These are phyloP conservation scores for Muscina levida DNA, from an alignment of 2,888 invertebrate species.

Conservation along the genomic window DNA sequence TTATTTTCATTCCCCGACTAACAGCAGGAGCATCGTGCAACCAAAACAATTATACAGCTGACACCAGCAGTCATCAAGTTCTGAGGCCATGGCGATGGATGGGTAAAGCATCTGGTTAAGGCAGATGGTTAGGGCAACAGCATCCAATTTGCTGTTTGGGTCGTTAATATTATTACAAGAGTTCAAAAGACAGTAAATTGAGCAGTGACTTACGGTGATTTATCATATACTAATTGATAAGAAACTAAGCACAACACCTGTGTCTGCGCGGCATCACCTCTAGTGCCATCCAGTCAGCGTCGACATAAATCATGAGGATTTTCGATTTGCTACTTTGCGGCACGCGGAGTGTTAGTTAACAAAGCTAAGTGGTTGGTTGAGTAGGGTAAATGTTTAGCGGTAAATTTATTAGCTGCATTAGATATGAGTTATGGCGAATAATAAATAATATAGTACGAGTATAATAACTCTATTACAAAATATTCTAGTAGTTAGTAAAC, in stretches of 20 bases:
- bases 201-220: background rate
- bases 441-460: no score
- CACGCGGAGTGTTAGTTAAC: background rate
- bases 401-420: no score
- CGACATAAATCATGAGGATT: constrained; percentile 1
- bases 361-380: no score
- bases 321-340: constrained; percentile 1
- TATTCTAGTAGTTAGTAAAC: no score
- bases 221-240: constrained; percentile 23
- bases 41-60: constrained; percentile 4
- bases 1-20: background rate
- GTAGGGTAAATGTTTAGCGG: no score
- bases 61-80: background rate
- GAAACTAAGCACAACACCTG: background rate
- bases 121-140: no score
- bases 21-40: constrained; percentile 1
- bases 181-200: constrained; percentile 21
- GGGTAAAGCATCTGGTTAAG: background rate
- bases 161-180: constrained; percentile 23
- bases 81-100: background rate
- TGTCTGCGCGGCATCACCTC: background rate
- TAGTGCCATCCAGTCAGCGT: no score
- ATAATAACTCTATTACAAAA: no score
- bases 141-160: background rate
- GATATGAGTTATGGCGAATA: no score